phyloP scores from a whole-genome alignment of 2,888 invertebrate genomes.

The Acanthoscelides obtectus region DNA sequence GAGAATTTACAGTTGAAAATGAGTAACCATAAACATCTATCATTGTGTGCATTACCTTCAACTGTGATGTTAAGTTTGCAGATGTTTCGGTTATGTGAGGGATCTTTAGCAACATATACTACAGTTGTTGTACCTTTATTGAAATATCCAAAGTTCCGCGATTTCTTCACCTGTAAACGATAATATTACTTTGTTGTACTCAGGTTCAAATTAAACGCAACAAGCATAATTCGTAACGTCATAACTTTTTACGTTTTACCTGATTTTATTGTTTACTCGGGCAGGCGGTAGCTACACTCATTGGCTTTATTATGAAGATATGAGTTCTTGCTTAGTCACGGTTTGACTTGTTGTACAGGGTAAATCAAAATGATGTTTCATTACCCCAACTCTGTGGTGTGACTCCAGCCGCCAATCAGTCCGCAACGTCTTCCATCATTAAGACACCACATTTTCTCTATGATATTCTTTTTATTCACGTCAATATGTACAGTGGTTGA shows the following conservation, averaged over 20 bases:
- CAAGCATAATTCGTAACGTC: neutral
- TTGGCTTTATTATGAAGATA: no score
- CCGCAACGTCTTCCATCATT: no score
- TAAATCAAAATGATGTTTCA: no score
- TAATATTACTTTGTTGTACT: constrained; percentile 3
- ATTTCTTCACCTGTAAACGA: constrained; percentile 37
- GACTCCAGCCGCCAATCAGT: no score
- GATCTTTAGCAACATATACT: constrained; percentile 56
- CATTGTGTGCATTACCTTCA: constrained; percentile 45
- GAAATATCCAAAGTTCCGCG: constrained; percentile 49
- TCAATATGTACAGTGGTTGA: no score
- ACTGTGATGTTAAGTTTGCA: constrained; percentile 59
- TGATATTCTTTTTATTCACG: no score
- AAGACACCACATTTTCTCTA: no score
- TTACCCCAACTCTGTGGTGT: no score
- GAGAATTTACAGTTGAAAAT: constrained; percentile 17
- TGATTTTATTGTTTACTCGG: neutral
- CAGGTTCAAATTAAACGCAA: neutral
- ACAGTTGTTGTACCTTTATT: constrained; percentile 54
- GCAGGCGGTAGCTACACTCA: no score
- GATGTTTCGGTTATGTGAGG: constrained; percentile 53
- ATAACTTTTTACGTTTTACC: neutral
- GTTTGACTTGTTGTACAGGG: no score
- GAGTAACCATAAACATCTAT: neutral
- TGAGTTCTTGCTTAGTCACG: no score